These are phyloP conservation scores for Alloplasta piceator DNA, from an alignment of 2,888 invertebrate species.

Conservation along the genomic window DNA sequence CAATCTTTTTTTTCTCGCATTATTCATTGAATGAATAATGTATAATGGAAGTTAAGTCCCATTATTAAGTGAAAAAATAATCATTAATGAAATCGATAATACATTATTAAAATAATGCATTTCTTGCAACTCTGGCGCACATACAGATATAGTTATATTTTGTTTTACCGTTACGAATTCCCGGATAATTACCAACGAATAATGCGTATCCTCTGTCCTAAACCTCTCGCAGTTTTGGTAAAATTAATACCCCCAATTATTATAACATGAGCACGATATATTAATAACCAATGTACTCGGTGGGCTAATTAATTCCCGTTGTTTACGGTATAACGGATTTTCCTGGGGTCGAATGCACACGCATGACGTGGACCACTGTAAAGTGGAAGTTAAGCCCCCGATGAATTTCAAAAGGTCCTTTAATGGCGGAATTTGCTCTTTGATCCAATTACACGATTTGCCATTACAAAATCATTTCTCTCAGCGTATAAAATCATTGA, in stretches of 20 bases:
- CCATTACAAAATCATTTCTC: not conserved
- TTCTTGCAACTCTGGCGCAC: too few relatives aligned
- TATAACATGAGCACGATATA: slow-evolving; percentile 35
- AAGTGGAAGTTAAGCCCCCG: too few relatives aligned
- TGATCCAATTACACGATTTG: not conserved
- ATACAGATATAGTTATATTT: not conserved
- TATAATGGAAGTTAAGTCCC: too few relatives aligned
- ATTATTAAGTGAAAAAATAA: too few relatives aligned
- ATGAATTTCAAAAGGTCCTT: too few relatives aligned
- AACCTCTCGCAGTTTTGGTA: slow-evolving; percentile 29
- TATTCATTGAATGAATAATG: too few relatives aligned
- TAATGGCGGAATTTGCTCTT: slow-evolving; percentile 1
- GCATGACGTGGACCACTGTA: not conserved
- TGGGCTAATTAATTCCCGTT: slow-evolving; percentile 40
- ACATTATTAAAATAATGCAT: too few relatives aligned
- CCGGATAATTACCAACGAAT: slow-evolving; percentile 44
- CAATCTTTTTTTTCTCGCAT: too few relatives aligned
- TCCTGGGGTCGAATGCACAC: slow-evolving; percentile 19
- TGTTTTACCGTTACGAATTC: not conserved
- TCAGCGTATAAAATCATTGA: not conserved
- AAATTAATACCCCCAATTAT: slow-evolving; percentile 54
- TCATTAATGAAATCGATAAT: too few relatives aligned
- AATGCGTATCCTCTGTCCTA: slow-evolving; percentile 26
- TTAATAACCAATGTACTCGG: slow-evolving; percentile 46
- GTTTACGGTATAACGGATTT: slow-evolving; percentile 36